Base-by-base conservation (phyloP, 2,797 vertebrate genomes). In the Spheniscus humboldti region DNA sequence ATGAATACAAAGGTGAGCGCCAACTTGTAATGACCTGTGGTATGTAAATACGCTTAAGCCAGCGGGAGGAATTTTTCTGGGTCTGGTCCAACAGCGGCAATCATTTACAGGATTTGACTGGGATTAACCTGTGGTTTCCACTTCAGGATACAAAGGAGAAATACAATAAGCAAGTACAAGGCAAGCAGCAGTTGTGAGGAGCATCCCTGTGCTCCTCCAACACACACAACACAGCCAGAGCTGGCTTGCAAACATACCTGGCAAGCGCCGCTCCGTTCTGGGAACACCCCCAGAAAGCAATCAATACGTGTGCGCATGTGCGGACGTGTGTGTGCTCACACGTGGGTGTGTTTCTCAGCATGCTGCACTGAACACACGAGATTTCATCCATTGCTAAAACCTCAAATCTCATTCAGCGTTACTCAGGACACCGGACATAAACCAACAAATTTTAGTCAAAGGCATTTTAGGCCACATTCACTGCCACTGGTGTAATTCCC, bases 41-140 rank as follows among this genome's bases (percentile, higher is more conserved):
- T 96, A 96, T 96, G 96, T 91, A 97, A 97, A 97, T 96, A 97
- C 6, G 7, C 88, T 87, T 95, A 94, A 92, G 72, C 59, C 95
- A 94, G 86, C 12, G 0, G 85, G 80, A 88, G 52, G 64, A 94
- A 94, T 95, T 96, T 91, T 95, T 96, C 83, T 94, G 94, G 72
- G 60, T 74, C 79, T 92, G 62, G 45, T 95, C 94, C 96, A 97
- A 93, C 16, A 59, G 88, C 77, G 80, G 68, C 86, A 95, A 88
- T 94, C 87, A 89, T 83, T 95, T 96, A 91, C 90, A 92, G 80
- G 79, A 80, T 89, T 96, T 92, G 75, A 71, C 75, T 84, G 76
- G 87, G 91, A 95, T 96, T 92, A 92, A 91, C 88, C 81, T 94
- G 56, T 47, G 68, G 45, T 82, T 95, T 92, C 89, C 73, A 67